Percentiles rank a stretch among this genome's conserved stretches.
phyloP scores from a whole-genome alignment of 2,113 vertebrate species.

The Callocephalon fimbriatum region DNA sequence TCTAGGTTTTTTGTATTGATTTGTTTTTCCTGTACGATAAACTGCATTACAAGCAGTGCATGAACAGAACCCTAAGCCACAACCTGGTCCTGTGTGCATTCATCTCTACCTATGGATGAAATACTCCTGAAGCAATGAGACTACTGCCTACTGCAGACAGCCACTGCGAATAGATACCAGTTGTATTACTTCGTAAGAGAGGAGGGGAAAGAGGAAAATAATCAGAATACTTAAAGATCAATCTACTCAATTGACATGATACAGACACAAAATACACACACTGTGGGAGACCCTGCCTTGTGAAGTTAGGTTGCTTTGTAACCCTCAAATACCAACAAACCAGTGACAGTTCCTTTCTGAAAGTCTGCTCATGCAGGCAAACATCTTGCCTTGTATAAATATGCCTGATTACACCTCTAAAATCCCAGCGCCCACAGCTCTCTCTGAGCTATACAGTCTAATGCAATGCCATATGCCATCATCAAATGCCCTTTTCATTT shows the following conservation, averaged over 20 bases:
- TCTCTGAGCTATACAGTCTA: neutral
- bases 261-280: neutral
- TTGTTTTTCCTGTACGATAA: neutral
- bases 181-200: neutral
- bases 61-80: neutral
- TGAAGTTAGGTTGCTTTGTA: neutral
- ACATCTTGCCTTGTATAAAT: neutral
- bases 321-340: neutral
- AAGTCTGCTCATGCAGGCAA: neutral
- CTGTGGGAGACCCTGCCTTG: neutral
- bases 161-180: rapidly evolving
- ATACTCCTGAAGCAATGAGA: neutral
- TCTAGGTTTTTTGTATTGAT: neutral
- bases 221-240: neutral
- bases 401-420: neutral
- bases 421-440: neutral
- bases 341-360: neutral
- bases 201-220: neutral
- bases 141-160: neutral
- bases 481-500: neutral
- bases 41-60: neutral
- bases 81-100: neutral
- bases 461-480: neutral
- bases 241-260: neutral
- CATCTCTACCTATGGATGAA: neutral